Evolutionary conservation across 2,888 invertebrate genomes (phyloP).

Genomic region (Rhingia campestris): DNA sequence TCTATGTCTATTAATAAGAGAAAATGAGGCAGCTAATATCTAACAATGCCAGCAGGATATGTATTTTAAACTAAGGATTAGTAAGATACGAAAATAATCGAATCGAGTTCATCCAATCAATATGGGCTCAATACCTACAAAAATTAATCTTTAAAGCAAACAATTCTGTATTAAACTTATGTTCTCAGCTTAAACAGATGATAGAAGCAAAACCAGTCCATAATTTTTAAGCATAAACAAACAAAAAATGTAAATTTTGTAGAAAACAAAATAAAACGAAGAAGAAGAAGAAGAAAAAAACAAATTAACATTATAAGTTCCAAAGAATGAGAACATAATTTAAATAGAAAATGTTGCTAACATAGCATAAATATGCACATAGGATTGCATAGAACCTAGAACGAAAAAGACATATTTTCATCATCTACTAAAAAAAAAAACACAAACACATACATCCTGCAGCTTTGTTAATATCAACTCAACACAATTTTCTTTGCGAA

Average conservation of each 20-base stretch:
- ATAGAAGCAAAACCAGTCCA: slow-evolving; percentile 65
- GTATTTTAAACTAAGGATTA: slow-evolving; percentile 61
- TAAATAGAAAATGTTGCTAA: slow-evolving; percentile 22
- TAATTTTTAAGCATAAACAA: slow-evolving; percentile 62
- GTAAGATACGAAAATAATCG: slow-evolving; percentile 44
- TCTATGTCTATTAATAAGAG: slow-evolving; percentile 89
- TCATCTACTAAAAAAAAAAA: slow-evolving; percentile 28
- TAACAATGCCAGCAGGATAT: slow-evolving; percentile 69
- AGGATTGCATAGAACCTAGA: slow-evolving; percentile 19
- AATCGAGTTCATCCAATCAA: slow-evolving; percentile 63
- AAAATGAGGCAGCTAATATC: slow-evolving; percentile 65
- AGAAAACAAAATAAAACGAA: neutral
- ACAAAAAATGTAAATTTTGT: slow-evolving; percentile 22
- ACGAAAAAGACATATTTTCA: slow-evolving; percentile 64
- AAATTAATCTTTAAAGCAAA: slow-evolving; percentile 16
- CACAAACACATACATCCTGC: slow-evolving; percentile 52
- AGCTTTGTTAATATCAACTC: slow-evolving; percentile 57
- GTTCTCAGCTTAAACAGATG: slow-evolving; percentile 71
- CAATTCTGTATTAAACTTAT: slow-evolving; percentile 62
- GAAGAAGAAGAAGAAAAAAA: neutral
- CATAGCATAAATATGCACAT: slow-evolving; percentile 10
- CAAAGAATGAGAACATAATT: slow-evolving; percentile 73
- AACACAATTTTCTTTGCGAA: slow-evolving; percentile 45
- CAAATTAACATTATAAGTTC: slow-evolving; percentile 57
- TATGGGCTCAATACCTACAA: slow-evolving; percentile 64